Percentiles rank a stretch among this genome's conserved stretches.
Evolutionary conservation across 2,797 vertebrate genomes (phyloP).

Genomic region (Microchirus variegatus): DNA sequence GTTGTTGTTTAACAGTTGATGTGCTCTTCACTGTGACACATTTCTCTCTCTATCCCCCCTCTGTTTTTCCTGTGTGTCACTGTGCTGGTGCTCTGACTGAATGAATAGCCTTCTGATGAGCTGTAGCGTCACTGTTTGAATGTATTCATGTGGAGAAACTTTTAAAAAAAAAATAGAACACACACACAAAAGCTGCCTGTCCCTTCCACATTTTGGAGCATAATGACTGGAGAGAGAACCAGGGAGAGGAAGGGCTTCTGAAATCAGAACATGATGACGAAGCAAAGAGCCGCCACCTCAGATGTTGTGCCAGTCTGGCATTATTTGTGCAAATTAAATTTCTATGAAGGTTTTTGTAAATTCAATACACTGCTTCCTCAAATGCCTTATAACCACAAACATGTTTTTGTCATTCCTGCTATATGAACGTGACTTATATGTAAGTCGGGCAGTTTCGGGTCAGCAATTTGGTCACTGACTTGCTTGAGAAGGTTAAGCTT

Average conservation of each 20-base stretch:
- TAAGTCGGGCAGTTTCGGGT: conserved; percentile 19
- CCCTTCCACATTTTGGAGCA: conserved; percentile 66
- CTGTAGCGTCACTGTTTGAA: conserved; percentile 71
- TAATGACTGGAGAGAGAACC: conserved; percentile 61
- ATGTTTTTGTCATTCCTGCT: conserved; percentile 9
- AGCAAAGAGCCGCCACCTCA: conserved; percentile 46
- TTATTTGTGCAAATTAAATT: conserved; percentile 7
- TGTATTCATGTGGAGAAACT: conserved; percentile 78
- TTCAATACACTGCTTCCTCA: conserved; percentile 1
- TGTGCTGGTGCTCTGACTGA: conserved; percentile 33
- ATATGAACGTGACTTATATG: background rate
- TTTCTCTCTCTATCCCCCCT: conserved; percentile 9
- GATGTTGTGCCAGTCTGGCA: conserved; percentile 4
- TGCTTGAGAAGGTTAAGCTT: conserved; percentile 27
- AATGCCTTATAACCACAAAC: background rate
- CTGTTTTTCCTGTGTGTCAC: conserved; percentile 19
- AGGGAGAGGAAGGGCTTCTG: conserved; percentile 32
- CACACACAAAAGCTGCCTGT: conserved; percentile 68
- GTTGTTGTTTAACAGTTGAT: conserved; percentile 20
- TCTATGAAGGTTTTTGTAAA: background rate
- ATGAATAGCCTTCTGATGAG: conserved; percentile 74
- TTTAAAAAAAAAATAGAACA: conserved; percentile 59
- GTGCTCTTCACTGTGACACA: conserved; percentile 1
- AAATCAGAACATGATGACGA: conserved; percentile 50
- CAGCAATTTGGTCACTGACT: conserved; percentile 25